Evolutionary conservation across 2,113 vertebrate species (phyloP).

Genomic region (Oreocharis arfaki): DNA sequence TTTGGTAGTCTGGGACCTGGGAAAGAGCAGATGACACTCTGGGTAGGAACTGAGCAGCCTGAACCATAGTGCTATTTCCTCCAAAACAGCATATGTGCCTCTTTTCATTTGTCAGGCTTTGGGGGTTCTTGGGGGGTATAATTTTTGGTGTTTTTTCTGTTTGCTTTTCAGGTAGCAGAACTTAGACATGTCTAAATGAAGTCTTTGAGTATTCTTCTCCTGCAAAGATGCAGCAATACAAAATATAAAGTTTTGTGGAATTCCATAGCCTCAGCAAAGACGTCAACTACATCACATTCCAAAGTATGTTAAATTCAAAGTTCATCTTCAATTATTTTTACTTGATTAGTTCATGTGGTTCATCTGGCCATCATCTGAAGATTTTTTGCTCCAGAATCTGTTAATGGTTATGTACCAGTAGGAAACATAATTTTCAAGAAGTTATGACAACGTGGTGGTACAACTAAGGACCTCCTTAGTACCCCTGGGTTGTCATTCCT

Average conservation of each 20-base stretch:
- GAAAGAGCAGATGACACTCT: neutral
- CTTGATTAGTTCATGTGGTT: neutral
- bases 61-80: neutral
- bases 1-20: neutral
- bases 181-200: neutral
- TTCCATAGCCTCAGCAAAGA: neutral
- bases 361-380: neutral
- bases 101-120: neutral
- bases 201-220: neutral
- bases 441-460: accelerated
- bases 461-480: neutral
- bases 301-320: neutral
- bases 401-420: neutral
- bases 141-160: neutral
- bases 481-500: neutral
- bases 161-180: neutral
- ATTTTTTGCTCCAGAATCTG: neutral
- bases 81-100: neutral
- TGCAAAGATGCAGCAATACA: neutral
- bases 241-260: neutral
- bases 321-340: neutral
- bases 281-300: neutral
- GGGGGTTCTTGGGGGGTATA: accelerated
- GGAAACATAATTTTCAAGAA: neutral
- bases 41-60: neutral